Percentiles rank a stretch among this genome's conserved stretches.
These are phyloP conservation scores for Haplochromis vanheusdeni DNA, from an alignment of 2,113 vertebrate genomes.

Conservation along the genomic window DNA sequence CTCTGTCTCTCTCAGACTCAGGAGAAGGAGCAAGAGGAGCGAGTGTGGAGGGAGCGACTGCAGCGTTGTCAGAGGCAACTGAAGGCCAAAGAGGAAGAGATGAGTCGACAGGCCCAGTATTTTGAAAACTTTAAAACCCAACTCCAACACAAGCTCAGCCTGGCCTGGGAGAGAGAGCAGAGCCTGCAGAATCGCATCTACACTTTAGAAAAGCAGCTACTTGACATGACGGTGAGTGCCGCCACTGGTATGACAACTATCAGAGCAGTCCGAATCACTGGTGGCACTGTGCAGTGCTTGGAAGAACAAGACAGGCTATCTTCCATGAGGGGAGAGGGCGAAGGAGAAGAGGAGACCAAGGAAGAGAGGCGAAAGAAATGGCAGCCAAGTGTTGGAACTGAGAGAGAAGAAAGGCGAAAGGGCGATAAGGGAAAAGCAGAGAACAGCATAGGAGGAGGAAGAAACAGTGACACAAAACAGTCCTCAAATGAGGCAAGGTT, in stretches of 20 bases:
- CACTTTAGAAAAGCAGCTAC: slow-evolving; percentile 71
- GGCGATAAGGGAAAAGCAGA: not conserved
- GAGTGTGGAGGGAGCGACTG: slow-evolving; percentile 66
- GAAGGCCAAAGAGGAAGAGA: slow-evolving; percentile 74
- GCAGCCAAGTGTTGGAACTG: not conserved
- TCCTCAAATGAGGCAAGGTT: slow-evolving; percentile 34
- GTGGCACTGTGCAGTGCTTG: slow-evolving; percentile 28
- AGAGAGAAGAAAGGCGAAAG: not conserved
- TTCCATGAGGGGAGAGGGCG: slow-evolving; percentile 54
- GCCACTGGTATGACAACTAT: slow-evolving; percentile 23
- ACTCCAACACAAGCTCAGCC: slow-evolving; percentile 69
- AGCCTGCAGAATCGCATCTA: slow-evolving; percentile 67
- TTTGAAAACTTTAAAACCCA: slow-evolving; percentile 77
- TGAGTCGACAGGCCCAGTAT: slow-evolving; percentile 75
- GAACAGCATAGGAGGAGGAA: not conserved
- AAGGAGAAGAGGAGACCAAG: slow-evolving; percentile 58
- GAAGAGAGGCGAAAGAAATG: slow-evolving; percentile 37
- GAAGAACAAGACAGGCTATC: slow-evolving; percentile 30
- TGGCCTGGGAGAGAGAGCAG: slow-evolving; percentile 66
- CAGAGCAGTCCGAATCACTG: slow-evolving; percentile 33
- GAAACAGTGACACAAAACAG: slow-evolving; percentile 4
- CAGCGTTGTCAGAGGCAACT: slow-evolving; percentile 71
- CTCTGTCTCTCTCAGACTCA: slow-evolving; percentile 51
- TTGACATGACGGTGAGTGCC: slow-evolving; percentile 62
- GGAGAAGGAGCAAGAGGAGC: slow-evolving; percentile 68